Percentiles rank a stretch among this genome's conserved stretches.
Conservation (phyloP, 2,797 vertebrate species). For the Lacerta agilis region DNA sequence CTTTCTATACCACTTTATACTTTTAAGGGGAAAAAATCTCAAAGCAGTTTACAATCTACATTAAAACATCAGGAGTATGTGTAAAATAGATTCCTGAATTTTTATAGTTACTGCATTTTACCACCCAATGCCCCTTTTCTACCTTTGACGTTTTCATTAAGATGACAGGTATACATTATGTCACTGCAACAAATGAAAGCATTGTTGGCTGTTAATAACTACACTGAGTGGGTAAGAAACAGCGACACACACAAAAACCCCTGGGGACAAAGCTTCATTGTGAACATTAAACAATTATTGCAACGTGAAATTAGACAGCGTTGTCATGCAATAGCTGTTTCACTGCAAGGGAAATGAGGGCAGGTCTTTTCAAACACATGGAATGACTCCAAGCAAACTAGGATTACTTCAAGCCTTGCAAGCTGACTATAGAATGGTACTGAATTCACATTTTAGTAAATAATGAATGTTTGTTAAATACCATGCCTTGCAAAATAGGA, state of each 20-base stretch:
- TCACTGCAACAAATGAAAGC: conserved; percentile 77
- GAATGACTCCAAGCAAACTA: conserved; percentile 18
- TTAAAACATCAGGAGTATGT: not conserved
- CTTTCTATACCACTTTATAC: too few species aligned
- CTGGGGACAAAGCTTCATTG: conserved; percentile 82
- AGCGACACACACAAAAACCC: conserved; percentile 76
- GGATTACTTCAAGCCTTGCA: conserved; percentile 5
- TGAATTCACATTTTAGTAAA: not conserved
- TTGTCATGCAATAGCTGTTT: conserved; percentile 76
- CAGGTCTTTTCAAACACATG: conserved; percentile 40
- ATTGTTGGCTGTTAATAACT: conserved; percentile 81
- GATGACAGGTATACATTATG: conserved; percentile 77
- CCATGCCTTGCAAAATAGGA: not conserved
- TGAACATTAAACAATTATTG: conserved; percentile 80
- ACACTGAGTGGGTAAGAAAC: conserved; percentile 78
- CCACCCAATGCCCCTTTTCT: conserved; percentile 69
- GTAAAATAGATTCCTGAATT: conserved; percentile 61
- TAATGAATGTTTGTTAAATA: not conserved
- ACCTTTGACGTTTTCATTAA: conserved; percentile 76
- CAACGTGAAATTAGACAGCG: conserved; percentile 79
- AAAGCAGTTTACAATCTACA: too few species aligned
- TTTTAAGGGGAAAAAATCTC: too few species aligned
- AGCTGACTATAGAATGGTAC: not conserved
- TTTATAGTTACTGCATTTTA: conserved; percentile 58
- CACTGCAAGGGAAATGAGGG: conserved; percentile 63